Conservation (phyloP, 2,888 invertebrate genomes). For the Ectropis crepuscularia region DNA sequence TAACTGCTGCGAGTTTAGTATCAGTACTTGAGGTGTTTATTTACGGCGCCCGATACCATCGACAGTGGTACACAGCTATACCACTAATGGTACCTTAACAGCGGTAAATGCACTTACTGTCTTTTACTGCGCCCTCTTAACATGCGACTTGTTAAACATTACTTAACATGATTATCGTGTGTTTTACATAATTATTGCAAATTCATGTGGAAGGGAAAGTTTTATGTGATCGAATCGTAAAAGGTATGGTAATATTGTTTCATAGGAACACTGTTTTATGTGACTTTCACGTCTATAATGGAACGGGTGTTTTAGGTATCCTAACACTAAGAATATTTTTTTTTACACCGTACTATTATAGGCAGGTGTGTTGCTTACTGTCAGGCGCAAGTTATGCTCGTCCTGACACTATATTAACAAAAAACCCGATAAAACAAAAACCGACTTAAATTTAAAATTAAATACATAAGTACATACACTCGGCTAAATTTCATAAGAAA, state of each 20-base stretch:
- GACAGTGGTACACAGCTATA: constrained; percentile 11
- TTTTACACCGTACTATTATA: too few species aligned
- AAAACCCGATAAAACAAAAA: too few species aligned
- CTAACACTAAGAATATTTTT: too few species aligned
- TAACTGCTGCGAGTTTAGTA: not conserved
- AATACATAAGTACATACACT: too few species aligned
- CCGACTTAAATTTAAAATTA: too few species aligned
- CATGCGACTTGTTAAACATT: constrained; percentile 44
- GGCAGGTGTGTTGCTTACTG: too few species aligned
- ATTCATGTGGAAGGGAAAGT: constrained; percentile 31
- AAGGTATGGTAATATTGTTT: constrained; percentile 34
- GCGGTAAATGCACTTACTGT: constrained; percentile 25
- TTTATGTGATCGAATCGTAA: constrained; percentile 33
- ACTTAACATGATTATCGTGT: constrained; percentile 46
- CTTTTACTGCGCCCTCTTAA: constrained; percentile 36
- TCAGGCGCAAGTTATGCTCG: too few species aligned
- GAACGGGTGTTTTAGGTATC: constrained; percentile 1
- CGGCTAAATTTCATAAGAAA: too few species aligned
- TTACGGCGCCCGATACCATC: constrained; percentile 8
- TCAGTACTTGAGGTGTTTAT: constrained; percentile 1
- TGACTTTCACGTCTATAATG: constrained; percentile 51
- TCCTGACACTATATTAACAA: too few species aligned
- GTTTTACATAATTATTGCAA: constrained; percentile 66
- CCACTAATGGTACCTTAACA: constrained; percentile 25
- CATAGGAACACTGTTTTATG: constrained; percentile 41